A percentile compares a stretch with the other conserved stretches of the same genome.
Conservation (phyloP, 1,140 invertebrate species). For the Nymphalis io region DNA sequence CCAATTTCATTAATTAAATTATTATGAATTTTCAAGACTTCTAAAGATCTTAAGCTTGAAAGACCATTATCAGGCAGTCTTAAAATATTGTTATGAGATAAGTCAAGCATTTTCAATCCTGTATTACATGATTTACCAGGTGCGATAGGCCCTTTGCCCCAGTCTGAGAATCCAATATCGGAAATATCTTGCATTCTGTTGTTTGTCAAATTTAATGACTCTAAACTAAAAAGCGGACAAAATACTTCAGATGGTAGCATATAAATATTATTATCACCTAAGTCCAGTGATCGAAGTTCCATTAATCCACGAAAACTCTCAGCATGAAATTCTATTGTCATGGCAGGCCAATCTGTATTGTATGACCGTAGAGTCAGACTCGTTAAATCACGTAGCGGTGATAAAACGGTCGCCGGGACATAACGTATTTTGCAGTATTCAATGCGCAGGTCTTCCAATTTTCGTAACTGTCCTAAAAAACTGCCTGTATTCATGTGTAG, state of each 20-base stretch:
- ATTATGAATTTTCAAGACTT: conserved; percentile 85
- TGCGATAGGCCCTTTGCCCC: conserved; percentile 83
- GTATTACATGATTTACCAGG: conserved; percentile 85
- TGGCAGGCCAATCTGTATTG: conserved; percentile 91
- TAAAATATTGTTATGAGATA: conserved; percentile 87
- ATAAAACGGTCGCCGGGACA: conserved; percentile 86
- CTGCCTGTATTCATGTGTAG: conserved; percentile 83
- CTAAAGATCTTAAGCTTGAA: conserved; percentile 85
- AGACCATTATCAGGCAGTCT: conserved; percentile 86
- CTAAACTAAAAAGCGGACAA: conserved; percentile 86
- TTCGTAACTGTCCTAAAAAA: conserved; percentile 83
- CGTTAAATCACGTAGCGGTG: conserved; percentile 85
- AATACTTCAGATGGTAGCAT: conserved; percentile 87
- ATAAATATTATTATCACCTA: conserved; percentile 91
- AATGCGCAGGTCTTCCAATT: conserved; percentile 85
- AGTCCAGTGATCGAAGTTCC: conserved; percentile 86
- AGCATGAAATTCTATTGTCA: conserved; percentile 87
- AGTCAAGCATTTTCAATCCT: conserved; percentile 86
- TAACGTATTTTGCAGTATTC: conserved; percentile 91
- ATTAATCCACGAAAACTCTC: conserved; percentile 87
- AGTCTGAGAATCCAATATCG: conserved; percentile 87
- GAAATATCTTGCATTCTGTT: conserved; percentile 90
- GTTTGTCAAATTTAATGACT: conserved; percentile 87
- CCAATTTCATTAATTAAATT: conserved; percentile 88
- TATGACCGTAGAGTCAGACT: conserved; percentile 87